phyloP scores from a whole-genome alignment of 2,113 vertebrate genomes.

The Brienomyrus longianalis region DNA sequence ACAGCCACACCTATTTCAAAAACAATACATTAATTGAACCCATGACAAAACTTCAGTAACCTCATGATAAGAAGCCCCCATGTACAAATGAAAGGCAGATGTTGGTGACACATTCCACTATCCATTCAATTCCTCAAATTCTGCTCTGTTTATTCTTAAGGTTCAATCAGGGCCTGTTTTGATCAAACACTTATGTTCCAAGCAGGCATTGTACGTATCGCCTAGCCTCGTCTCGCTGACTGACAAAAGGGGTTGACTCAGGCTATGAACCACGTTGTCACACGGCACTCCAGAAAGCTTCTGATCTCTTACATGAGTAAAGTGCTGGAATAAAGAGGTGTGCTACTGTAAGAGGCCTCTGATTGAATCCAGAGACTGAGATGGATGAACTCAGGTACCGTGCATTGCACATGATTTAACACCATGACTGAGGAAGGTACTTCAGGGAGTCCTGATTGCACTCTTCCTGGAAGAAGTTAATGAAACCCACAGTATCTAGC shows the following conservation, averaged over 20 bases:
- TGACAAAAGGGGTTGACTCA: neutral
- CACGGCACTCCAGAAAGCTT: slow-evolving; percentile 7
- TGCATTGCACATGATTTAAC: slow-evolving; percentile 40
- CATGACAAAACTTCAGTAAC: neutral
- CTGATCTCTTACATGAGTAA: slow-evolving; percentile 14
- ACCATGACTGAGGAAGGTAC: slow-evolving; percentile 26
- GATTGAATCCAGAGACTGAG: slow-evolving; percentile 20
- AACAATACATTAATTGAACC: neutral
- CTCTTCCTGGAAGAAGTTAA: slow-evolving; percentile 33
- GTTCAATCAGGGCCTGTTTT: neutral
- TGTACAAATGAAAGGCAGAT: neutral
- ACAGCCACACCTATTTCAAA: neutral
- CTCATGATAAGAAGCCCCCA: neutral
- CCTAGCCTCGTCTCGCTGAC: neutral
- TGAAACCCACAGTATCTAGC: slow-evolving; percentile 20
- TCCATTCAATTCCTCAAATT: neutral
- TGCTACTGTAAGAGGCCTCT: slow-evolving; percentile 19
- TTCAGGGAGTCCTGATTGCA: slow-evolving; percentile 31
- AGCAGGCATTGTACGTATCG: neutral
- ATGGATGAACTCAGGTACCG: slow-evolving; percentile 12
- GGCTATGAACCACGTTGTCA: slow-evolving; percentile 15
- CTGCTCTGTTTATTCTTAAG: neutral
- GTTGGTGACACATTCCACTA: neutral
- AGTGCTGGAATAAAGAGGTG: slow-evolving; percentile 14
- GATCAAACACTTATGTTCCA: slow-evolving; percentile 7